A percentile compares a stretch with the other conserved stretches of the same genome.
phyloP scores from a whole-genome alignment of 2,113 vertebrate species.

The Phrynosoma platyrhinos region DNA sequence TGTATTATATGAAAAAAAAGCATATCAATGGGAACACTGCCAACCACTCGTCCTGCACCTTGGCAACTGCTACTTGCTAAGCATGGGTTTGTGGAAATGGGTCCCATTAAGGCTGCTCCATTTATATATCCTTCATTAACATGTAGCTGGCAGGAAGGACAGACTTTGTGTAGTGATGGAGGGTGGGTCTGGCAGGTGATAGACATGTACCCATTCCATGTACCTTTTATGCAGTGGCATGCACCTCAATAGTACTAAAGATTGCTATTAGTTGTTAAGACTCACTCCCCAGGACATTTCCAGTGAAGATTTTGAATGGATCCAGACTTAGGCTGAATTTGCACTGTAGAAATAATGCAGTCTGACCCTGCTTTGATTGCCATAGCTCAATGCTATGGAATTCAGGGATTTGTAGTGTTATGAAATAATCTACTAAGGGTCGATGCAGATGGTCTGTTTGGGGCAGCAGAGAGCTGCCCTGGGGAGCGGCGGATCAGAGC shows the following conservation, averaged over 20 bases:
- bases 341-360: too few species aligned
- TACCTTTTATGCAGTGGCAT: neutral
- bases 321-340: neutral
- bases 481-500: too few species aligned
- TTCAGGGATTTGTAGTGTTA: too few species aligned
- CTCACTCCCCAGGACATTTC: neutral
- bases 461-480: too few species aligned
- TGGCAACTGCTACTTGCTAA: neutral
- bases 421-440: too few species aligned
- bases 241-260: neutral
- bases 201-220: neutral
- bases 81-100: neutral
- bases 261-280: too few species aligned
- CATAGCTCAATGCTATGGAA: too few species aligned
- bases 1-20: neutral
- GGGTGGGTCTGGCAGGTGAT: neutral
- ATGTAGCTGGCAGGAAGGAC: neutral
- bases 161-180: neutral
- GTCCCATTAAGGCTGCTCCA: neutral
- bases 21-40: neutral
- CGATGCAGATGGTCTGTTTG: too few species aligned
- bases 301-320: neutral
- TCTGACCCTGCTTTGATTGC: too few species aligned
- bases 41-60: neutral
- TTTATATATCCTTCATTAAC: neutral